phyloP scores from a whole-genome alignment of 2,888 invertebrate genomes.

The Drosophila rubida region DNA sequence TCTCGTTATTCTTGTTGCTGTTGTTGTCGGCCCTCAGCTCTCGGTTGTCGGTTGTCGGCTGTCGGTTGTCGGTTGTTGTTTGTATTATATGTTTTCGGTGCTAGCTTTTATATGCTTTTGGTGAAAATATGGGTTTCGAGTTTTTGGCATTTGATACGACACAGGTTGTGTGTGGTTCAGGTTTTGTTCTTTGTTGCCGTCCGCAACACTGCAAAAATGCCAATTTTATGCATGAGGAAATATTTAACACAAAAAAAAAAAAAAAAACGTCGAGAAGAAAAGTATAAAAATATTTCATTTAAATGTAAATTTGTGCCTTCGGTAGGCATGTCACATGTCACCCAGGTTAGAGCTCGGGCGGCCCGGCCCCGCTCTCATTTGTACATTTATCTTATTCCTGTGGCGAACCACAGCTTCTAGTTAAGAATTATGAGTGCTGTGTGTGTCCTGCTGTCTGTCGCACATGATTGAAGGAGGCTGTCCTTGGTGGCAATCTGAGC shows the following conservation, averaged over 20 bases:
- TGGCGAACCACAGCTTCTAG: constrained; percentile 37
- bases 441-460: constrained; percentile 4
- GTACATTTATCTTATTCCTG: constrained; percentile 36
- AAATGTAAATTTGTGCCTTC: constrained; percentile 67
- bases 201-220: constrained; percentile 61
- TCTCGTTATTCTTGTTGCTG: background rate
- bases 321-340: constrained; percentile 40
- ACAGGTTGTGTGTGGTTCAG: constrained; percentile 22
- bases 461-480: constrained; percentile 35
- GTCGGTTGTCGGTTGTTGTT: constrained; percentile 3
- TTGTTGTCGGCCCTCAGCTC: no score
- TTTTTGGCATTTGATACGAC: constrained; percentile 46
- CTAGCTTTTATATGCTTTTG: constrained; percentile 8
- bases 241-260: constrained; percentile 70
- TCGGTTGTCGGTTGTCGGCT: background rate
- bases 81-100: constrained; percentile 10
- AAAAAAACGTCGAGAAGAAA: constrained; percentile 64
- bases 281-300: constrained; percentile 72
- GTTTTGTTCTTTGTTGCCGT: constrained; percentile 45
- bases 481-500: background rate
- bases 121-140: constrained; percentile 24
- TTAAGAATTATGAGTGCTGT: constrained; percentile 56
- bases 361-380: constrained; percentile 17
- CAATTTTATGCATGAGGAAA: constrained; percentile 79
- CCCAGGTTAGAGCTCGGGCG: constrained; percentile 18